phyloP scores from a whole-genome alignment of 1,140 invertebrate species.

The Meteorus sp. region DNA sequence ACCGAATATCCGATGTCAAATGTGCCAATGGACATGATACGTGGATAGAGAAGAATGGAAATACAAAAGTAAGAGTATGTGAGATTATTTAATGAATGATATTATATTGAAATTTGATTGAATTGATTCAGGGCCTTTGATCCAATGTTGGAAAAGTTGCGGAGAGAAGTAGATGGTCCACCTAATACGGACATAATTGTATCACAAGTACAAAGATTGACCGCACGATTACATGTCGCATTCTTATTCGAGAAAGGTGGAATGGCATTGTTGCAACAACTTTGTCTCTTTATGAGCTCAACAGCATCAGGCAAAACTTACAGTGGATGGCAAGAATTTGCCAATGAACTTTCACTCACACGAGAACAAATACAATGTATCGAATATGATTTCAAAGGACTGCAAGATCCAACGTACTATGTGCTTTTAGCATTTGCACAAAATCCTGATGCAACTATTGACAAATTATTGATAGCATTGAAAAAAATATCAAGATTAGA shows the following conservation, averaged over 20 bases:
- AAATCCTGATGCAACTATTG: conserved; percentile 37
- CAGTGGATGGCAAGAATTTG: conserved; percentile 45
- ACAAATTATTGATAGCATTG: conserved; percentile 39
- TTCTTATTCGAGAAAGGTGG: conserved; percentile 43
- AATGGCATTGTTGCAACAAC: conserved; percentile 35
- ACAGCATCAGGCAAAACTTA: conserved; percentile 43
- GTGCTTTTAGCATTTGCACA: conserved; percentile 44
- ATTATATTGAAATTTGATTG: no score
- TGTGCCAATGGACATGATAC: no score
- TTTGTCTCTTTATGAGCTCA: conserved; percentile 44
- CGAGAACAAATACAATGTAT: conserved; percentile 48
- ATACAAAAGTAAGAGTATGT: no score
- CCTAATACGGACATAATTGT: conserved; percentile 38
- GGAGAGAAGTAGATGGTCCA: conserved; percentile 37
- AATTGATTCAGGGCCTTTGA: conserved; percentile 33
- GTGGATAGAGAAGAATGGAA: no score
- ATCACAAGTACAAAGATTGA: conserved; percentile 32
- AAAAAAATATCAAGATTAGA: conserved; percentile 41
- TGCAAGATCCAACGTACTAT: conserved; percentile 48
- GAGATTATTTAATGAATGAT: no score
- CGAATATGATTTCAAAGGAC: conserved; percentile 46
- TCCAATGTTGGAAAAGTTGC: conserved; percentile 40
- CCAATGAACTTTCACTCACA: conserved; percentile 35
- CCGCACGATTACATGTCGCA: conserved; percentile 38
- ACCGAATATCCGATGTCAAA: no score